Evolutionary conservation across 2,888 invertebrate species (phyloP).

Genomic region (Oxystoma pomonae): DNA sequence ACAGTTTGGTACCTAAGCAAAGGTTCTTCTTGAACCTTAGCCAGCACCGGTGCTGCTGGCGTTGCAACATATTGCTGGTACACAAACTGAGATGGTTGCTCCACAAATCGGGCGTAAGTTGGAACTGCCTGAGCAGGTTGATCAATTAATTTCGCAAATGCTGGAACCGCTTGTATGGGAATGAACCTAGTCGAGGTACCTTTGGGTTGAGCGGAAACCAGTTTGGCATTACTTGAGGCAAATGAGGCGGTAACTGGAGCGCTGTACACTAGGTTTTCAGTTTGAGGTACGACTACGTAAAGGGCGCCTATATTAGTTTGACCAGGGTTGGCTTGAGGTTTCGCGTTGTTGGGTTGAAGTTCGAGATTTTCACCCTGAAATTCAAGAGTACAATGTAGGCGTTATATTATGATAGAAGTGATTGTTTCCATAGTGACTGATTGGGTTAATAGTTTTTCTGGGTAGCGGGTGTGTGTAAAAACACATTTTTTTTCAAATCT

Average conservation of each 20-base stretch:
- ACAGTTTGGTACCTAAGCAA: conserved; percentile 11
- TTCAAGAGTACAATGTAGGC: too few species aligned
- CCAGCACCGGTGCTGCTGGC: conserved; percentile 6
- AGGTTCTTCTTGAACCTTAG: conserved; percentile 18
- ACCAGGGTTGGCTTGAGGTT: conserved; percentile 22
- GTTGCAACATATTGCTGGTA: neutral
- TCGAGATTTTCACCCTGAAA: conserved; percentile 36
- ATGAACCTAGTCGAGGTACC: conserved; percentile 21
- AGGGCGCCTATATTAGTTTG: conserved; percentile 18
- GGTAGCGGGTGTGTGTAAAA: too few species aligned
- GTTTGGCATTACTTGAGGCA: conserved; percentile 12
- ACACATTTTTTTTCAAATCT: too few species aligned
- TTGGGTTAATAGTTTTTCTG: too few species aligned
- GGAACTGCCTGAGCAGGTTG: conserved; percentile 7
- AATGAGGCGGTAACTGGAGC: conserved; percentile 14
- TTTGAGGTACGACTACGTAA: conserved; percentile 37
- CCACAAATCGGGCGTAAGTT: neutral
- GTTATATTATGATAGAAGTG: too few species aligned
- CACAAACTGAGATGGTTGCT: neutral
- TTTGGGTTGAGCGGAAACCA: conserved; percentile 15
- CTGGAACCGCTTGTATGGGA: conserved; percentile 31
- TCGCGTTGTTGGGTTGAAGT: conserved; percentile 21
- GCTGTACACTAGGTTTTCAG: conserved; percentile 36
- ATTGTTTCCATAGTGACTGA: too few species aligned
- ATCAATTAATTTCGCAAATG: conserved; percentile 27